These are phyloP conservation scores for Eupeodes latifasciatus DNA, from an alignment of 2,888 invertebrate species.

Conservation along the genomic window DNA sequence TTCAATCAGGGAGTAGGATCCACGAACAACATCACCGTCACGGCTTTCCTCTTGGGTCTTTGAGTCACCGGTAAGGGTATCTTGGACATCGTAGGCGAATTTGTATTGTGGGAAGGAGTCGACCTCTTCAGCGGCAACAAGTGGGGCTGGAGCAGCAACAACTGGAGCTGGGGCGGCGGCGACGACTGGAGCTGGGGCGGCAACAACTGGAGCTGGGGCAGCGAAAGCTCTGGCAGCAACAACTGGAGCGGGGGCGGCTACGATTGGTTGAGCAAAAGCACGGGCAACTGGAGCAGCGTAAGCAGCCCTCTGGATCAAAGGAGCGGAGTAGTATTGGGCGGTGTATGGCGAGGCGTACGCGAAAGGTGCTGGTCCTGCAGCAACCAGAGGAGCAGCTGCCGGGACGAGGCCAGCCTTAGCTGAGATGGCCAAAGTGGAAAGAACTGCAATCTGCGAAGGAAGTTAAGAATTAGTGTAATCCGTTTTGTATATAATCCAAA, in stretches of 20 bases:
- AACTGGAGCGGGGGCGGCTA: slow-evolving; percentile 77
- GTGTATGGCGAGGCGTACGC: slow-evolving; percentile 78
- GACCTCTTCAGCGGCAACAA: slow-evolving; percentile 82
- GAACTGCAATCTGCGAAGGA: slow-evolving; percentile 81
- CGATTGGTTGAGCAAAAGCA: slow-evolving; percentile 49
- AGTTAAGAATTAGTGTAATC: slow-evolving; percentile 70
- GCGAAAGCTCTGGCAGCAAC: slow-evolving; percentile 76
- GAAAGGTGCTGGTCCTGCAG: slow-evolving; percentile 79
- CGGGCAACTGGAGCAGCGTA: slow-evolving; percentile 79
- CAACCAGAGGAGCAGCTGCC: slow-evolving; percentile 79
- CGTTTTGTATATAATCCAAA: slow-evolving; percentile 51
- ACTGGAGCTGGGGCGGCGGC: slow-evolving; percentile 76
- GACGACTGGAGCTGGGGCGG: slow-evolving; percentile 78
- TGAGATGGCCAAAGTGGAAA: slow-evolving; percentile 82
- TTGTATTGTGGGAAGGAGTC: slow-evolving; percentile 84
- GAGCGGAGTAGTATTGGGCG: slow-evolving; percentile 76
- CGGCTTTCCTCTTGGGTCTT: slow-evolving; percentile 85
- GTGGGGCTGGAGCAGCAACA: slow-evolving; percentile 79
- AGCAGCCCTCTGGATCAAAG: slow-evolving; percentile 79
- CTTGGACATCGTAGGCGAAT: slow-evolving; percentile 85
- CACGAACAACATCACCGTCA: slow-evolving; percentile 85
- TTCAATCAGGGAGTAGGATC: slow-evolving; percentile 85
- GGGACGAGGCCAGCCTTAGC: slow-evolving; percentile 82
- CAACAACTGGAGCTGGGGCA: slow-evolving; percentile 78
- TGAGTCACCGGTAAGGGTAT: slow-evolving; percentile 84